Percentiles rank a stretch among this genome's conserved stretches.
These are phyloP conservation scores for Araneus ventricosus DNA, from an alignment of 1,140 invertebrate species.

Conservation along the genomic window DNA sequence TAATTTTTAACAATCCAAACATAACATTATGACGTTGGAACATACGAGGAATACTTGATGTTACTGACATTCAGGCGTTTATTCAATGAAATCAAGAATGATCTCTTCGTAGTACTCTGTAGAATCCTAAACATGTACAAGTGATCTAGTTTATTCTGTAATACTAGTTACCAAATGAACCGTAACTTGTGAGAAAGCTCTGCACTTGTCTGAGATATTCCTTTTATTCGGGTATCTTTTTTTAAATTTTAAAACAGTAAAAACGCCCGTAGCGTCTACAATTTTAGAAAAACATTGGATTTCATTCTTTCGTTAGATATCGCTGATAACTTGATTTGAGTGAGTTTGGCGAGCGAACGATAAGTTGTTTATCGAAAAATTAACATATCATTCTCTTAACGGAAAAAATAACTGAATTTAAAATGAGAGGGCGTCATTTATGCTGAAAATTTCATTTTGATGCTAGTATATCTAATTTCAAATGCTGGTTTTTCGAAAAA, in stretches of 20 bases:
- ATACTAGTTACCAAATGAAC: constrained; percentile 22
- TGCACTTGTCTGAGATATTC: background rate
- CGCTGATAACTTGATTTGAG: background rate
- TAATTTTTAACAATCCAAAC: too few relatives aligned
- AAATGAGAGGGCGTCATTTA: background rate
- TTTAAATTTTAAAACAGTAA: too few relatives aligned
- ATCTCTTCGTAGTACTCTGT: background rate
- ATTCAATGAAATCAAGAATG: too few relatives aligned
- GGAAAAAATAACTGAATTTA: background rate
- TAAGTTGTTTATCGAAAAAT: background rate
- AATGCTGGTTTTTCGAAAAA: background rate
- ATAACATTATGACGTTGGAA: too few relatives aligned
- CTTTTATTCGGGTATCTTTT: background rate
- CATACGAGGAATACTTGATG: too few relatives aligned
- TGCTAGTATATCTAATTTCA: background rate
- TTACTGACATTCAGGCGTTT: too few relatives aligned
- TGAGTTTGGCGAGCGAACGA: background rate
- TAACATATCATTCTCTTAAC: background rate
- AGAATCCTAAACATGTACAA: background rate
- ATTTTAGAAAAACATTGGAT: background rate
- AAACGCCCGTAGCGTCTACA: background rate
- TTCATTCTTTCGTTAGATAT: background rate
- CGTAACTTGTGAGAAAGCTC: constrained; percentile 1
- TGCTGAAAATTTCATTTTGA: background rate
- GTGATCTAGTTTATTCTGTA: background rate